Evolutionary conservation across 2,888 invertebrate species (phyloP), one percentile per base, ranked within the genome.

Genomic region (Rapana venosa): DNA sequence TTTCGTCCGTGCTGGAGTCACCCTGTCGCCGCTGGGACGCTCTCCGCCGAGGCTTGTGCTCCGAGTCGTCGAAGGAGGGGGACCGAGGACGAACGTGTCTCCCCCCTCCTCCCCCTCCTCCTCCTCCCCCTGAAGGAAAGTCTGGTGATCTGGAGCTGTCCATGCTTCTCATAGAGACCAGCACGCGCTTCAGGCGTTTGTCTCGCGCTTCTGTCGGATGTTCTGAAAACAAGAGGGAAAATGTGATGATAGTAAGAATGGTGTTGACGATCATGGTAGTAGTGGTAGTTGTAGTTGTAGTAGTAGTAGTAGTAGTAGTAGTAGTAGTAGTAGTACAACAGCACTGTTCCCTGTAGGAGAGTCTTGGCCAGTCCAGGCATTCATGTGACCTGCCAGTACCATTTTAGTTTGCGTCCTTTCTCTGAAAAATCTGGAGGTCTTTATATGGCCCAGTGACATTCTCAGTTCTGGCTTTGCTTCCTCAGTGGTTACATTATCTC

Each of bases 1-100:
- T 93, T 90, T 94, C 94, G 66, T 93, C 93, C 5, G 93, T 92
- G 83, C 92, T 91, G 66, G 90, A 70, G 84, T 93, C 93, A 20
- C 90, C 88, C 22, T 93, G 91, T 56, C 91, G 92, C 26, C 92
- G 91, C 88, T 92, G 89, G 22, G 92, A 91, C 87, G 91, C 87
- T 30, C 84, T 56, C 85, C n/a, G 85, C 13, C 30, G 85, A 5
- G 32, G 15, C 56, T 91, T 91, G 83, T 91, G 91, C 61, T 91
- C 87, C 8, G 84, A 32, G 47, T 58, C 66, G 17, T 58, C 66
- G 61, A 35, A 66, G 66, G 90, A 36, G 30, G 74, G 83, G 74
- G 70, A 47, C 20, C 61, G 32, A n/a, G 56, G 47, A 17, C 85
- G 70, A 5, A 30, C 47, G 47, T 35, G 74, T 56, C 8, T 36